Evolutionary conservation across 2,113 vertebrate genomes (phyloP), one percentile per base, ranked within the genome.

Genomic region (Notiomystis cincta): DNA sequence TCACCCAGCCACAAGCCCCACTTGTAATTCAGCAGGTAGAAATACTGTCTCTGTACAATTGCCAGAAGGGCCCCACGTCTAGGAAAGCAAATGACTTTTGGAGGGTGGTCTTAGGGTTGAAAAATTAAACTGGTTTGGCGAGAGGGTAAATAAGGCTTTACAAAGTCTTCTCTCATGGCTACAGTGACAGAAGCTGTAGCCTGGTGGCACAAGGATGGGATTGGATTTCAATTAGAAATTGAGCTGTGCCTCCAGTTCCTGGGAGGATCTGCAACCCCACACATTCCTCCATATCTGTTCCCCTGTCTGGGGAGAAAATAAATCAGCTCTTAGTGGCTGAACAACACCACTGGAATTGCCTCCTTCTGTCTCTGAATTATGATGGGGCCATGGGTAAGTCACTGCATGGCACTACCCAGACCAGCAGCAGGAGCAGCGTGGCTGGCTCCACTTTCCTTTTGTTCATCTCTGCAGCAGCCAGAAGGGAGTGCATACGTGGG

Each of bases 401-500:
- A 44, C 53, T 53, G 62, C 62, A n/a, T 7, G 50, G 17, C 64
- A 40, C 42, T 64, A 23, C 18, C 35, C 66, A 57, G 65, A 82
- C 8, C 53, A 86, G 35, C 65, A 96, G 83, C 87, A 78, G 73
- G 7, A 78, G 27, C 47, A 93, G 56, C 2, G 0, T 40, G 50
- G 33, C 47, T 62, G 25, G 21, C 42, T 77, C 48, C 16, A 8
- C 9, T 56, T 70, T 77, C 23, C 37, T 38, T 69, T 53, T 38
- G 5, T 57, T 76, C 82, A 40, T 40, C 44, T 16, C 62, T 75
- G 38, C 27, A 75, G 38, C 11, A 86, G 67, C 16, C 70, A 82
- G 71, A 72, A 70, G 9, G 31, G 37, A 87, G 28, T 0, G 0
- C 0, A 3, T 27, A n/a, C 8, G 0, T 53, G 53, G 31, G 38